These are phyloP conservation scores for Nephrocerus scutellatus DNA, from an alignment of 2,888 invertebrate genomes.

Conservation along the genomic window DNA sequence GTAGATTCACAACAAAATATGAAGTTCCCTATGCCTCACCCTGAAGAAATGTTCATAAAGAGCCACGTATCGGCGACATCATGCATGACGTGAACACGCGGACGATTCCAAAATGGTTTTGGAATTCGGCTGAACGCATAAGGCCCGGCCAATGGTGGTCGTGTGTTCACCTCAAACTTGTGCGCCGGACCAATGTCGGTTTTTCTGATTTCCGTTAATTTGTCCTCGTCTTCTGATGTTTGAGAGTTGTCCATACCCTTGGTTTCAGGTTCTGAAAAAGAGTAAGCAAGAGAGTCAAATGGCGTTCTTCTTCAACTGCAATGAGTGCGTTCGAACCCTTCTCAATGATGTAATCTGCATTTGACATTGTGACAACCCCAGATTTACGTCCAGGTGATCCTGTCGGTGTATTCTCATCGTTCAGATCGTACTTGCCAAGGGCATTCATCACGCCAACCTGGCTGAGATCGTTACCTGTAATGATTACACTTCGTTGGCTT, in stretches of 20 bases:
- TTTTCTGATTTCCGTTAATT: constrained; percentile 41
- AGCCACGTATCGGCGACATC: constrained; percentile 74
- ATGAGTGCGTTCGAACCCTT: constrained; percentile 25
- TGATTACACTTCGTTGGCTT: background rate
- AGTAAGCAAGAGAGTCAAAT: no score
- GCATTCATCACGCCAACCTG: constrained; percentile 36
- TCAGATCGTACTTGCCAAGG: constrained; percentile 35
- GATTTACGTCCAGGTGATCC: constrained; percentile 42
- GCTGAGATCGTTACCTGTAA: constrained; percentile 38
- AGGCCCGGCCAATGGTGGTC: constrained; percentile 79
- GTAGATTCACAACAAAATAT: background rate
- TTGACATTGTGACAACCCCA: constrained; percentile 42
- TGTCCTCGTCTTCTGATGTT: constrained; percentile 34
- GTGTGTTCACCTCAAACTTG: constrained; percentile 55
- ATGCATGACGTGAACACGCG: constrained; percentile 70
- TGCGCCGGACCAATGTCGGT: constrained; percentile 48
- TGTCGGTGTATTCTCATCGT: constrained; percentile 32
- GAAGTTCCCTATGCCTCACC: constrained; percentile 50
- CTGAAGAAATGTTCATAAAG: constrained; percentile 73
- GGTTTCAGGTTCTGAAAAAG: no score
- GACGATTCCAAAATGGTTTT: constrained; percentile 70
- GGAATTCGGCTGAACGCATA: constrained; percentile 87
- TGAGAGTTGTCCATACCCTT: no score
- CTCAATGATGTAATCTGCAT: constrained; percentile 38
- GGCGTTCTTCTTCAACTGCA: no score